These are phyloP conservation scores for Acanthosoma haemorrhoidale DNA, from an alignment of 2,888 invertebrate species.

Conservation along the genomic window DNA sequence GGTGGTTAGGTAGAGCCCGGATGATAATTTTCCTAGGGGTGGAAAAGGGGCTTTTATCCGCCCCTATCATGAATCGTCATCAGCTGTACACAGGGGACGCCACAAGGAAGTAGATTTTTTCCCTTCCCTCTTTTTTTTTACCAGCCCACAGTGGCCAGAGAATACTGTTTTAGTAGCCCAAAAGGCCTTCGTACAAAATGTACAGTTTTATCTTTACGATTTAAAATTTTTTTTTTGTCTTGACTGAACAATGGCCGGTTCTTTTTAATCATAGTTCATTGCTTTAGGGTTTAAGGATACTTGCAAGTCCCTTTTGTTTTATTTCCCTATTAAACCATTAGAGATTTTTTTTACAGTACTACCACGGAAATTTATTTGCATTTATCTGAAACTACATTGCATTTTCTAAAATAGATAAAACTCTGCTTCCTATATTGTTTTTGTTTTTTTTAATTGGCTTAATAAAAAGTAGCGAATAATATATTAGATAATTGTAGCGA, in stretches of 20 bases:
- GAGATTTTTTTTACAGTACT: no score
- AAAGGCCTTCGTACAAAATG: not conserved
- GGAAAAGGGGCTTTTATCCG: slow-evolving; percentile 3
- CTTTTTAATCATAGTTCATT: not conserved
- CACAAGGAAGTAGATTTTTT: not conserved
- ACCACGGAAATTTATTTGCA: no score
- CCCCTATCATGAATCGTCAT: slow-evolving; percentile 12
- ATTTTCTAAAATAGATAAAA: no score
- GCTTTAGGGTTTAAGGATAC: no score
- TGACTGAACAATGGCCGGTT: not conserved
- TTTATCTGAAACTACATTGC: no score
- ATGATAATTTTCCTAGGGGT: slow-evolving; percentile 4
- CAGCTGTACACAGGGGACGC: slow-evolving; percentile 5
- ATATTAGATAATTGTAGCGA: no score
- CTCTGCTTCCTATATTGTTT: no score
- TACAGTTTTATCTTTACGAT: not conserved
- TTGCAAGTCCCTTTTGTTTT: no score
- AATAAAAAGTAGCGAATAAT: no score
- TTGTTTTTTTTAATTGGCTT: no score
- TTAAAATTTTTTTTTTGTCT: not conserved
- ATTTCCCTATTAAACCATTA: no score
- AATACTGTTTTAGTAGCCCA: not conserved
- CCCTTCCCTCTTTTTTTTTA: not conserved
- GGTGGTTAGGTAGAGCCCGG: not conserved
- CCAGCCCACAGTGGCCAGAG: not conserved